Evolutionary conservation across 2,888 invertebrate species (phyloP), one percentile per base, ranked within the genome.

Genomic region (Idaea aversata): DNA sequence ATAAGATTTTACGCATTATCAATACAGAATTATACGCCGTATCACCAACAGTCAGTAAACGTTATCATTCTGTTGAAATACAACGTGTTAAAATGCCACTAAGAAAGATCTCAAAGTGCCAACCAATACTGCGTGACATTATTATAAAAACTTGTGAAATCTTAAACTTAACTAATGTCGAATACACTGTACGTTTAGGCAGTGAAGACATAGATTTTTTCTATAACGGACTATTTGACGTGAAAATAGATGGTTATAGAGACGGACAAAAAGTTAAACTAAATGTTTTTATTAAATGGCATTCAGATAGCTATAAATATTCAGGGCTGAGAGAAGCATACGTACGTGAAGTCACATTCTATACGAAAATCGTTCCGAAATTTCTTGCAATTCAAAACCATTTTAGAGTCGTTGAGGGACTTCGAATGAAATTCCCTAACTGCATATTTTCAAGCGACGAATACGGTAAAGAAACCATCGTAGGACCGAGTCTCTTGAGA

Each of bases 351-450:
- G 78, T 73, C 65, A 71, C 81, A 5, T 85, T 85, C 71, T 82
- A 81, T 70, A 67, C 74, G 64, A 63, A 72, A 35, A 73, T 86
- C 10, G 72, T 81, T 38, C 88, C 88, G 2, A 78, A 76, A 60
- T 71, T 85, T 47, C 70, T 90, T 36, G 76, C 83, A 62, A 78
- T 86, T 38, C 89, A 90, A 75, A 79, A 72, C 60, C 75, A 67
- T 62, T 81, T 80, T 61, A 80, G 82, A 69, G 73, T 84, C 58
- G 85, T 86, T 7, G 87, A 88, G 74, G 89, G 89, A 61, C 76
- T 88, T 65, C 85, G 83, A 80, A 84, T 85, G n/a, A 87, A 86
- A 78, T 86, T 89, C 67, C 80, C 79, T 0, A 88, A 88, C 65
- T 86, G 87, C 71, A 76, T 86, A 65, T 79, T 81, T 35, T 78